These are phyloP conservation scores for Lagenorhynchus albirostris DNA, from an alignment of 2,113 vertebrate species.

Conservation along the genomic window DNA sequence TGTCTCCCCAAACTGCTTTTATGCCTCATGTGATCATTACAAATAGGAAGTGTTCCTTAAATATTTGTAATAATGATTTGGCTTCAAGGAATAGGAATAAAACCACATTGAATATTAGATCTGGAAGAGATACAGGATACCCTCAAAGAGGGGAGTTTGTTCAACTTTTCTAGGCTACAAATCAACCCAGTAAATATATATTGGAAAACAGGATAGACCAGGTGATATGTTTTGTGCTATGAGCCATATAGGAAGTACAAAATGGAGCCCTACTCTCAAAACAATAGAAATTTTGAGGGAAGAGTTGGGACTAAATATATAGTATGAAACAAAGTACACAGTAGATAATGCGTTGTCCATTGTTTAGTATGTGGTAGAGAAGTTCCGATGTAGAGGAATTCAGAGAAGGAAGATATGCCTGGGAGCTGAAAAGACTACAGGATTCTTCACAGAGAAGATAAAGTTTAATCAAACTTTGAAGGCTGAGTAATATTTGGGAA, in stretches of 20 bases:
- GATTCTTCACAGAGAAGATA: neutral
- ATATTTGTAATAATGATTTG: neutral
- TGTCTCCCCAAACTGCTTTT: neutral
- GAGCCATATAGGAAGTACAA: neutral
- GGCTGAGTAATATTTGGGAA: neutral
- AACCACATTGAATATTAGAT: neutral
- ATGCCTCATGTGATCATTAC: neutral
- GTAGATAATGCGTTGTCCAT: neutral
- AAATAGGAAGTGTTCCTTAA: neutral
- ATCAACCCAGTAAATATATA: neutral
- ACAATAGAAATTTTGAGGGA: neutral
- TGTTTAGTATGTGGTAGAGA: neutral
- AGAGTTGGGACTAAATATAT: neutral
- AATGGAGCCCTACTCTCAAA: neutral
- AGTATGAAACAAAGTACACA: neutral
- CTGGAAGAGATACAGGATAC: neutral
- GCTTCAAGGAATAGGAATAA: neutral
- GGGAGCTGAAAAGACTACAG: neutral
- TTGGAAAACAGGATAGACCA: neutral
- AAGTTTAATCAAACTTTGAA: conserved; percentile 25
- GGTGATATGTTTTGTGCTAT: neutral
- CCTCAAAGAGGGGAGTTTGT: neutral
- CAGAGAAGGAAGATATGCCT: neutral
- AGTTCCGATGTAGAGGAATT: neutral
- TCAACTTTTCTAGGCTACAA: neutral